Conservation (phyloP, 2,888 invertebrate species). For the Leucania comma region DNA sequence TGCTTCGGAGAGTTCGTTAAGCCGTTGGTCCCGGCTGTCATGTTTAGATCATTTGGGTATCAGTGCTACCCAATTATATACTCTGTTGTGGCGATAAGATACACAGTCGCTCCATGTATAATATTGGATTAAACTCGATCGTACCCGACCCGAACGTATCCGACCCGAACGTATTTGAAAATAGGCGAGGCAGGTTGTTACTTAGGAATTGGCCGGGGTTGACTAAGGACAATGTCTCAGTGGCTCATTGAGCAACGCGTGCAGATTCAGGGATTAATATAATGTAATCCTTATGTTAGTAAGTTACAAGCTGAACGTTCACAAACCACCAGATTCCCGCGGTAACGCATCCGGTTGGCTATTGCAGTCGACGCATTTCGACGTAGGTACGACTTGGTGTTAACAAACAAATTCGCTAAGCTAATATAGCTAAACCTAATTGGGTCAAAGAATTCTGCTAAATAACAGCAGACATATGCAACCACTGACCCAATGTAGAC, state of each 20-base stretch:
- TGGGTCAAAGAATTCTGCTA: not conserved
- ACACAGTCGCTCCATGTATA: too few species aligned
- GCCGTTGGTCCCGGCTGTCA: too few species aligned
- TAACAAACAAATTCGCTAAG: constrained; percentile 9
- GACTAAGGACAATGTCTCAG: not conserved
- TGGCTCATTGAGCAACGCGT: not conserved
- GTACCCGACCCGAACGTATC: too few species aligned
- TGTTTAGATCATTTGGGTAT: too few species aligned
- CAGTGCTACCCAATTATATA: too few species aligned
- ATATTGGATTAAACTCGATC: too few species aligned
- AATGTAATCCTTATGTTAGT: constrained; percentile 1
- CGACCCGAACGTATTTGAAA: too few species aligned
- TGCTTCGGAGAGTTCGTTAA: too few species aligned
- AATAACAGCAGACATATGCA: not conserved
- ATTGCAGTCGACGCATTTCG: not conserved
- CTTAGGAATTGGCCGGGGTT: not conserved
- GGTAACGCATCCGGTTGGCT: not conserved
- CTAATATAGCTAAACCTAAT: not conserved
- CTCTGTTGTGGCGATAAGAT: too few species aligned
- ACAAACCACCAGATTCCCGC: not conserved
- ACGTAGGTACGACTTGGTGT: not conserved
- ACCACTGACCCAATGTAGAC: not conserved
- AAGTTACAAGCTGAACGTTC: not conserved
- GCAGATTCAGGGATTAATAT: not conserved
- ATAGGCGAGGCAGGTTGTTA: not conserved